These are phyloP conservation scores for Catotricha subobsoleta DNA, from an alignment of 2,888 invertebrate species.

Conservation along the genomic window DNA sequence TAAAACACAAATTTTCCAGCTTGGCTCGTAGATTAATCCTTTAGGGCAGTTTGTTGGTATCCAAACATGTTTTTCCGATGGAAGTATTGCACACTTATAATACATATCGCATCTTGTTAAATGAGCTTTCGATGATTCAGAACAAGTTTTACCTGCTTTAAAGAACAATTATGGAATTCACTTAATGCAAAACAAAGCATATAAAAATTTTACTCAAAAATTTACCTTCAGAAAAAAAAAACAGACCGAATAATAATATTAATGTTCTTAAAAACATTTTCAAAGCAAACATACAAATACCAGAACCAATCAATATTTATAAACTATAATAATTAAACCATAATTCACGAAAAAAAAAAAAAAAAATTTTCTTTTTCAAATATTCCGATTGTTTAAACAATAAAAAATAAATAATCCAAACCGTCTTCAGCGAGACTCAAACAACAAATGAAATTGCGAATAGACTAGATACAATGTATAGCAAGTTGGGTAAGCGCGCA, in stretches of 20 bases:
- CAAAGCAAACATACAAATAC: not conserved
- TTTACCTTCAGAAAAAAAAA: not conserved
- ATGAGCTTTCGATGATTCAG: constrained; percentile 24
- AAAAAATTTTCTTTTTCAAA: not conserved
- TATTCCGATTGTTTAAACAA: not conserved
- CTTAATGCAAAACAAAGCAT: not conserved
- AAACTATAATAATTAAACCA: not conserved
- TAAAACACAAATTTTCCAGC: constrained; percentile 24
- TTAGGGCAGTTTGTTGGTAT: constrained; percentile 23
- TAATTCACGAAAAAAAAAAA: not conserved
- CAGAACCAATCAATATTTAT: not conserved
- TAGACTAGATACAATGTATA: too few relatives aligned
- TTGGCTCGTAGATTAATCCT: constrained; percentile 25
- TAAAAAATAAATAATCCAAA: too few relatives aligned
- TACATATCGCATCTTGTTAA: constrained; percentile 26
- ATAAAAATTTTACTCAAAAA: not conserved
- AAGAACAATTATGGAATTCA: not conserved
- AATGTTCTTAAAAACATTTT: not conserved
- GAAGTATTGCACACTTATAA: constrained; percentile 23
- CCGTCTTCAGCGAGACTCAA: too few relatives aligned
- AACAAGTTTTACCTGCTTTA: constrained; percentile 23
- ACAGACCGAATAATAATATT: not conserved
- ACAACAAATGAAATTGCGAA: too few relatives aligned
- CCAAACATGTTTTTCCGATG: constrained; percentile 23
- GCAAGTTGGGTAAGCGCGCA: too few relatives aligned